These are phyloP conservation scores for Agelas oroides DNA, from an alignment of 37 sponge, comb jelly and placozoan species.

Conservation along the genomic window DNA sequence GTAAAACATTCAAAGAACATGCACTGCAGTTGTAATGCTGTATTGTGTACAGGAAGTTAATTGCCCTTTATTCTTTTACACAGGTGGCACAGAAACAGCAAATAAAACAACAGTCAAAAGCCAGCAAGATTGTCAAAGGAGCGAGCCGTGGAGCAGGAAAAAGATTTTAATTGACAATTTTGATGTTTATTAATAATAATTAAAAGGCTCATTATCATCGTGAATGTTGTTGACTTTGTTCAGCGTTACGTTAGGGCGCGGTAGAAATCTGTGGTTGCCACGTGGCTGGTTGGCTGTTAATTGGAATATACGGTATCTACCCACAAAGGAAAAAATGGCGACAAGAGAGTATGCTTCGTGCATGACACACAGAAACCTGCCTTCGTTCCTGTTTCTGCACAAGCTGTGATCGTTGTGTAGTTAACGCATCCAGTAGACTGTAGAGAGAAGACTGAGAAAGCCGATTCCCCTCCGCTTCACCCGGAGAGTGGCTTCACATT, in stretches of 20 bases:
- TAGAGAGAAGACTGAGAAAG: not conserved
- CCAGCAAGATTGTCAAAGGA: slow-evolving; percentile 22
- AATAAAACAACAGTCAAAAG: slow-evolving; percentile 21
- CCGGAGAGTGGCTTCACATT: slow-evolving; percentile 15
- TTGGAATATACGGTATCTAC: slow-evolving; percentile 75
- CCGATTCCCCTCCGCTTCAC: not conserved
- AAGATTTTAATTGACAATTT: not conserved
- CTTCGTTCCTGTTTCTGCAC: slow-evolving; percentile 4
- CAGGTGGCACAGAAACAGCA: slow-evolving; percentile 43
- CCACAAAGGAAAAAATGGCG: slow-evolving; percentile 70
- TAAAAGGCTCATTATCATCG: no score
- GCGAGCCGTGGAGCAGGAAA: not conserved
- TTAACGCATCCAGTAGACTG: not conserved
- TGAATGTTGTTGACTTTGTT: no score
- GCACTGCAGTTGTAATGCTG: no score
- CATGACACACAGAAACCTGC: slow-evolving; percentile 9
- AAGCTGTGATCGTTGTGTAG: not conserved
- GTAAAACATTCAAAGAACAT: no score
- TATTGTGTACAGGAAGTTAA: no score
- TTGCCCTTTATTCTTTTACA: not conserved
- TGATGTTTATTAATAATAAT: not conserved
- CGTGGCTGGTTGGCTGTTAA: slow-evolving; percentile 28
- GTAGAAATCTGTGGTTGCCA: not conserved
- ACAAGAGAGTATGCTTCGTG: slow-evolving; percentile 5
- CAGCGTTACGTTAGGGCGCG: no score